These are phyloP conservation scores for Temnothorax curvispinosus DNA, from an alignment of 1,140 invertebrate species.

Conservation along the genomic window DNA sequence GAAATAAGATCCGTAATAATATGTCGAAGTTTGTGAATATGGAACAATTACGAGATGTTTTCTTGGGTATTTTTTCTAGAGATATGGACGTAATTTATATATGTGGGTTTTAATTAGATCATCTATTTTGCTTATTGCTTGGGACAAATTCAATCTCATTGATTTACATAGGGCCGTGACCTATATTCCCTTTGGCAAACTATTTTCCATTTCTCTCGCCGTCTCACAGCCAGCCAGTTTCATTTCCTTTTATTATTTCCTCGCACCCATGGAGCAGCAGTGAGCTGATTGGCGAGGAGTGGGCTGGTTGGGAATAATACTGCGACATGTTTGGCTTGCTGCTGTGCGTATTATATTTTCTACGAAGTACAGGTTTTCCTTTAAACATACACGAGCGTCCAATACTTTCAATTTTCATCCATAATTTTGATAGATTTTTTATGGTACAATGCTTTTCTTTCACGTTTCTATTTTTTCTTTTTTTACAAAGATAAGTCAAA, in stretches of 20 bases:
- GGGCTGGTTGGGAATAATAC: conserved; percentile 8
- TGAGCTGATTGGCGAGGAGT: conserved; percentile 13
- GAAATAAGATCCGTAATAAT: background rate
- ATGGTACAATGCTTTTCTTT: background rate
- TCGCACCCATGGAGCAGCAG: background rate
- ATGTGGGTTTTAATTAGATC: conserved; percentile 57
- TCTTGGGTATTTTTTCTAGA: background rate
- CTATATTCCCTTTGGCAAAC: conserved; percentile 36
- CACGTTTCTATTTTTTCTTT: background rate
- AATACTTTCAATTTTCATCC: background rate
- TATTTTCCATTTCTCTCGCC: background rate
- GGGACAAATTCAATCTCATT: conserved; percentile 53
- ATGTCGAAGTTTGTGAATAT: background rate
- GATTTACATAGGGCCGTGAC: conserved; percentile 53
- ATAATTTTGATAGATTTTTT: conserved; percentile 13
- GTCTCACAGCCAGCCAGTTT: background rate
- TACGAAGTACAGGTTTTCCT: background rate
- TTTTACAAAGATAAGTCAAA: background rate
- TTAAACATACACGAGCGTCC: background rate
- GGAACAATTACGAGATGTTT: background rate
- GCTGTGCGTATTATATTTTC: background rate
- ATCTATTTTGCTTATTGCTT: conserved; percentile 8
- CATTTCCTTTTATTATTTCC: conserved; percentile 53
- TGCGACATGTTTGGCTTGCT: background rate
- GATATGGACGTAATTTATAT: background rate